Evolutionary conservation across 1,140 invertebrate species (phyloP), one percentile per base, ranked within the genome.

Genomic region (Acyrthosiphon pisum): DNA sequence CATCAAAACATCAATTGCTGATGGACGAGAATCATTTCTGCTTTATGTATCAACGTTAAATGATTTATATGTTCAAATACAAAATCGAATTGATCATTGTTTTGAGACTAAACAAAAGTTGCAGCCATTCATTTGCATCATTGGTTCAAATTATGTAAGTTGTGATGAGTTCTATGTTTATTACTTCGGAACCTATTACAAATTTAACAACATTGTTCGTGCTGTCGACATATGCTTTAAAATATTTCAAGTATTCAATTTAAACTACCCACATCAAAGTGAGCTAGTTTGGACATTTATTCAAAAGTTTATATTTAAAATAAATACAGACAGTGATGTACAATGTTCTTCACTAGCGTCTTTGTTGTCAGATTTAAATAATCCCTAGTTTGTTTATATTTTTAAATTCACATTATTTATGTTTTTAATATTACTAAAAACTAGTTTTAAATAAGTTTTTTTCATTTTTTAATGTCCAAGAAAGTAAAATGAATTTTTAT

Each of bases 1-100:
- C 44, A 44, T 44, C 7, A 44, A 44, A 44, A 44, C 44, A 44
- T 44, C 44, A 44, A 44, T 44, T 44, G 44, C 44, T 44, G 44
- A 44, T 44, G 44, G 44, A 44, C 14, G 81, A 41, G 81, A 83
- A 22, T 18, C 81, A 83, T 83, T 83, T 83, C 41, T 83, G 22
- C 81, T 83, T 0, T 23, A 83, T 83, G 81, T 83, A 23, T 18
- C 14, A 30, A 48, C 86, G 50, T 48, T 35, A 26, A 87, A 87
- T 87, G 86, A 87, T 14, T 50, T 87, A 87, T 48, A 87, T 87
- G 86, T 87, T 50, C 23, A 87, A 87, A 46, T 48, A 48, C 86
- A 87, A 87, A 48, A n/a, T 48, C 22, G 46, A 87, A 87, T 87
- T 87, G 81, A 83, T 83, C 81, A 83, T 83, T 83, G 81, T 23